phyloP scores from a whole-genome alignment of 2,888 invertebrate species.

The Acleris laterana region DNA sequence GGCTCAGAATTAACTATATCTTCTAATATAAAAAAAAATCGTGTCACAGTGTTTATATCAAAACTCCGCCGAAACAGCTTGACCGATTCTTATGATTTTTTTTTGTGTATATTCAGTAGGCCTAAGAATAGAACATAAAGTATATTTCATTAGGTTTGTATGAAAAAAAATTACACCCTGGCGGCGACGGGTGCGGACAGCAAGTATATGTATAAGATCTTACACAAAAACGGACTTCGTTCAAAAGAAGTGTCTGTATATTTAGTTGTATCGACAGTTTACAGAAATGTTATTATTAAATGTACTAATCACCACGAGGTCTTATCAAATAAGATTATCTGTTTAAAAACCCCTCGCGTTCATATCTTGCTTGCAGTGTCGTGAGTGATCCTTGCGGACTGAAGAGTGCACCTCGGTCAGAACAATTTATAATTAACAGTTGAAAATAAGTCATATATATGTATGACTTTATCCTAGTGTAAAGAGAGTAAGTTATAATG shows the following conservation, averaged over 20 bases:
- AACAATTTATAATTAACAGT: slow-evolving; percentile 23
- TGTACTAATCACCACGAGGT: slow-evolving; percentile 66
- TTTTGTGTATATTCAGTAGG: too few relatives aligned
- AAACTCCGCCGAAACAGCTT: too few relatives aligned
- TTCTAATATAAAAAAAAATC: too few relatives aligned
- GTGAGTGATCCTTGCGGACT: slow-evolving; percentile 52
- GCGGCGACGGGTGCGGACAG: too few relatives aligned
- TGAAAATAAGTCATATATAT: slow-evolving; percentile 1
- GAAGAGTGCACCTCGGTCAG: slow-evolving; percentile 38
- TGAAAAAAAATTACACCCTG: too few relatives aligned
- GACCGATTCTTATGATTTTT: too few relatives aligned
- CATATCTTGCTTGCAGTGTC: slow-evolving; percentile 71
- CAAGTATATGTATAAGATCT: too few relatives aligned
- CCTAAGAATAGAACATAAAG: too few relatives aligned
- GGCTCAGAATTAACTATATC: too few relatives aligned
- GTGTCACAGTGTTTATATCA: too few relatives aligned
- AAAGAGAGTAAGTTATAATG: slow-evolving; percentile 27
- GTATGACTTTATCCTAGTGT: slow-evolving; percentile 10
- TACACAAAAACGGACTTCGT: too few relatives aligned
- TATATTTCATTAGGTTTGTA: too few relatives aligned
- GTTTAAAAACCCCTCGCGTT: slow-evolving; percentile 72
- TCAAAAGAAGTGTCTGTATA: background rate
- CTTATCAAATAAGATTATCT: slow-evolving; percentile 80
- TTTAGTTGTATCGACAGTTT: background rate
- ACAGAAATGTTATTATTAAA: slow-evolving; percentile 56